Percentiles rank a stretch among this genome's conserved stretches.
These are phyloP conservation scores for Oceanodroma leucorhoa DNA, from an alignment of 2,797 vertebrate species.

Conservation along the genomic window DNA sequence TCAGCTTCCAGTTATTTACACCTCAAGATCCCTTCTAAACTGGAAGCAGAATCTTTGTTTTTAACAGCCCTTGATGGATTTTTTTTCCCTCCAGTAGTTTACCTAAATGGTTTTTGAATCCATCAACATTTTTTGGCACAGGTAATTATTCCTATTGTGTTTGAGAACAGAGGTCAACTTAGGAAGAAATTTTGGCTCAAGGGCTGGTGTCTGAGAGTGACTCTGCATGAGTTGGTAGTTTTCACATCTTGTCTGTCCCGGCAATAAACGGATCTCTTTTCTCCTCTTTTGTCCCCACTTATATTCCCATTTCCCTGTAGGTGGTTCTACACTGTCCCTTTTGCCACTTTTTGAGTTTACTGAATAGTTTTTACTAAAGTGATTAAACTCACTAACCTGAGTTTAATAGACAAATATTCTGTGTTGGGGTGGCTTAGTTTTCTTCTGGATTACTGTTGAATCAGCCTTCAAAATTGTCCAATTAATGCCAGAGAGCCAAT, in stretches of 20 bases:
- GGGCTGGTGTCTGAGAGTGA: not conserved
- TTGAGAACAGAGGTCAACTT: not conserved
- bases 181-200: not conserved
- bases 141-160: rapidly evolving
- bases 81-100: not conserved
- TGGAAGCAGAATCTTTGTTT: not conserved
- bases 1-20: not conserved
- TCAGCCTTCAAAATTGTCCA: rapidly evolving
- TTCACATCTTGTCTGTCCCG: not conserved
- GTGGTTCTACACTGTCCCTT: not conserved
- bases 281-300: not conserved
- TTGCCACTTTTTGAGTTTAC: not conserved
- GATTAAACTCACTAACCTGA: not conserved
- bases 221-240: not conserved
- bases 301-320: rapidly evolving
- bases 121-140: not conserved
- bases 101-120: not conserved
- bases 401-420: not conserved
- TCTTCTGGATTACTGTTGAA: not conserved
- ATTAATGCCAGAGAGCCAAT: not conserved
- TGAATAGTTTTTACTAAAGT: not conserved
- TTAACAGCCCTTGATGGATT: not conserved
- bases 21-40: not conserved
- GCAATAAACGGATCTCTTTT: not conserved
- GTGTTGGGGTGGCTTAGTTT: rapidly evolving